Percentiles rank a stretch among this genome's conserved stretches.
Evolutionary conservation across 2,113 vertebrate species (phyloP).

Genomic region (Crocuta crocuta): DNA sequence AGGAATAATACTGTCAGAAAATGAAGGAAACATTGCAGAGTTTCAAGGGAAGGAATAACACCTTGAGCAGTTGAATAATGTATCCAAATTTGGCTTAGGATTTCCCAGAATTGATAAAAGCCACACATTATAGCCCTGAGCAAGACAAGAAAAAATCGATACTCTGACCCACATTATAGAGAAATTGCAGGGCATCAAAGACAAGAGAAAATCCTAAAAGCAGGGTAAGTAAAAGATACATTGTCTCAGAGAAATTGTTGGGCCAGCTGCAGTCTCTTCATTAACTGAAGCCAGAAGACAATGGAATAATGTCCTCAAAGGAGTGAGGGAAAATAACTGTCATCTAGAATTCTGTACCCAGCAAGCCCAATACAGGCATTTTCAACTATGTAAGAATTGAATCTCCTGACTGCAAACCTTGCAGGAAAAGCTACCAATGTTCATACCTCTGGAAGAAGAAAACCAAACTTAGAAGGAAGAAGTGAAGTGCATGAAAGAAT

Average conservation of each 20-base stretch:
- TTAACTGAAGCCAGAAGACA: neutral
- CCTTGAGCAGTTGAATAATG: neutral
- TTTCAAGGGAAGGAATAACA: neutral
- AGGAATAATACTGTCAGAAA: neutral
- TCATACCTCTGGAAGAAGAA: constrained; percentile 15
- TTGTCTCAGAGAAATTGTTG: neutral
- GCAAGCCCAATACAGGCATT: neutral
- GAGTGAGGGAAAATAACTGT: neutral
- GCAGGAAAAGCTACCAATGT: neutral
- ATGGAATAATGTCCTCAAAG: neutral
- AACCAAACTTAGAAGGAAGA: neutral
- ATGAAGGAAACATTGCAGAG: neutral
- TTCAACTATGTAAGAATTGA: neutral
- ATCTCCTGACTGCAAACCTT: neutral
- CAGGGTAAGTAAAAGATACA: neutral
- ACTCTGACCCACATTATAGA: neutral
- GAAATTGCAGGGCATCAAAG: neutral
- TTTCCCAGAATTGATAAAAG: constrained; percentile 39
- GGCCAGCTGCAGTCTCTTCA: neutral
- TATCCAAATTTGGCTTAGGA: neutral
- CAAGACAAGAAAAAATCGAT: constrained; percentile 13
- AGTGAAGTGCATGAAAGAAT: neutral
- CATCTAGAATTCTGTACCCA: constrained; percentile 1
- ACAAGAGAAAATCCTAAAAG: constrained; percentile 36
- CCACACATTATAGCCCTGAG: neutral